Evolutionary conservation across 2,797 vertebrate species (phyloP), one percentile per base, ranked within the genome.

Genomic region (Atherinosoma microstoma): DNA sequence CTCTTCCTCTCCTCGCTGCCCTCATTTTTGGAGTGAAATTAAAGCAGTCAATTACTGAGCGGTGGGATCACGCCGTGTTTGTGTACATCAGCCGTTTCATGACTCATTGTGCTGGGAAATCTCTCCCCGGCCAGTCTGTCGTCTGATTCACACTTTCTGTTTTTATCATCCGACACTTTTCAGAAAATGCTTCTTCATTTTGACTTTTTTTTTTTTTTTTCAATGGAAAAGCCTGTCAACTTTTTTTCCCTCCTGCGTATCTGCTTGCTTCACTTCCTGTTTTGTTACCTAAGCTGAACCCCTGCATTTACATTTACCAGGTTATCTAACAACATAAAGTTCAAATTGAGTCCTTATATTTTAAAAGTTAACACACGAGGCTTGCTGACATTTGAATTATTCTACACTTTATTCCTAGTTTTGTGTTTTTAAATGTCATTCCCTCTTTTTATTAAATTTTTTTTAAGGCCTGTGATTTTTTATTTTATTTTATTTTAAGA

Each of bases 31-130:
- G 66, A 62, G 51, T 66, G 47, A 67, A 82, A 65, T 76, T 15
- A 76, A 80, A 79, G 62, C 80, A 18, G 68, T 64, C 73, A 79
- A 49, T 82, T 20, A 29, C 34, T 18, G 83, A 82, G 87, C 83
- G 72, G 78, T 64, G 57, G 70, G 66, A 4, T 38, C 79, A 54
- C 53, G 47, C 71, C 29, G 63, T 5, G 84, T 85, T 83, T 82
- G 72, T 84, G 79, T 76, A 67, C 85, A 74, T 79, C 72, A 29
- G 32, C 54, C 29, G 49, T 68, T 67, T 79, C 63, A 63, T 86
- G 72, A 80, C 77, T 85, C 78, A 73, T 9, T 59, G 40, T 59
- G 80, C 68, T 58, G 36, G 65, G 58, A 40, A 77, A 58, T 63
- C 79, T 71, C 71, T 65, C 5, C 58, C 57, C 42, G 27, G 67